Evolutionary conservation across 2,888 invertebrate genomes (phyloP).

Genomic region (Eurytoma californica): DNA sequence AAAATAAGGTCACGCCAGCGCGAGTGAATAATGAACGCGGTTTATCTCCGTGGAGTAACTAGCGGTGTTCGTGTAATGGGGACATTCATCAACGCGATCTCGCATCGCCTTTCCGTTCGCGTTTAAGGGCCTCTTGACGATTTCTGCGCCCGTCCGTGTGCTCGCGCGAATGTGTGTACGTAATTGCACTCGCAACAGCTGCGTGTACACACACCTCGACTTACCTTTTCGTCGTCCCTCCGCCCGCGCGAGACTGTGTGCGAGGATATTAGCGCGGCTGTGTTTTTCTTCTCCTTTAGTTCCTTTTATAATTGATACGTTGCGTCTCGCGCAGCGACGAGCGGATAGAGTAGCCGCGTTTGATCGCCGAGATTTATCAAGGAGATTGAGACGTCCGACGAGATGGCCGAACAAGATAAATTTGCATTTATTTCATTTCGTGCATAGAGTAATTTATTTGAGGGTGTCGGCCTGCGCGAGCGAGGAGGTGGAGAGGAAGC

Average conservation of each 20-base stretch:
- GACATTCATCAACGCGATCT: slow-evolving; percentile 73
- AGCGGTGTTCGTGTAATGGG: slow-evolving; percentile 74
- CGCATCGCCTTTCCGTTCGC: slow-evolving; percentile 70
- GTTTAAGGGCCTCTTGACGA: slow-evolving; percentile 70
- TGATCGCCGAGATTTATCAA: slow-evolving; percentile 56
- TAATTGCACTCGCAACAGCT: too few species aligned
- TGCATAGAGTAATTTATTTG: slow-evolving; percentile 45
- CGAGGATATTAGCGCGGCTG: neutral
- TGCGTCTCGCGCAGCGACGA: slow-evolving; percentile 19
- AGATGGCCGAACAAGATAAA: slow-evolving; percentile 54
- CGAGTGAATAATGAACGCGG: slow-evolving; percentile 74
- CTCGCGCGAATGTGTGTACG: neutral
- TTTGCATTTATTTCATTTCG: slow-evolving; percentile 55
- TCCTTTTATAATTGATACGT: slow-evolving; percentile 53
- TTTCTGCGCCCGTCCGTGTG: slow-evolving; percentile 57
- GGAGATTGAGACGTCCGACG: slow-evolving; percentile 53
- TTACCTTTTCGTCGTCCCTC: neutral
- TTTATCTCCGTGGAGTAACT: slow-evolving; percentile 74
- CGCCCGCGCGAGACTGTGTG: neutral
- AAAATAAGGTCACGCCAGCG: slow-evolving; percentile 72
- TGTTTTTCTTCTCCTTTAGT: neutral
- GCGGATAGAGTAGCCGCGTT: slow-evolving; percentile 48
- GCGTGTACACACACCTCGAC: neutral
- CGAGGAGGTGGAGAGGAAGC: neutral
- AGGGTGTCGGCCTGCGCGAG: neutral